Percentiles rank a stretch among this genome's conserved stretches.
These are phyloP conservation scores for Tapirus indicus DNA, from an alignment of 2,797 vertebrate species.

Conservation along the genomic window DNA sequence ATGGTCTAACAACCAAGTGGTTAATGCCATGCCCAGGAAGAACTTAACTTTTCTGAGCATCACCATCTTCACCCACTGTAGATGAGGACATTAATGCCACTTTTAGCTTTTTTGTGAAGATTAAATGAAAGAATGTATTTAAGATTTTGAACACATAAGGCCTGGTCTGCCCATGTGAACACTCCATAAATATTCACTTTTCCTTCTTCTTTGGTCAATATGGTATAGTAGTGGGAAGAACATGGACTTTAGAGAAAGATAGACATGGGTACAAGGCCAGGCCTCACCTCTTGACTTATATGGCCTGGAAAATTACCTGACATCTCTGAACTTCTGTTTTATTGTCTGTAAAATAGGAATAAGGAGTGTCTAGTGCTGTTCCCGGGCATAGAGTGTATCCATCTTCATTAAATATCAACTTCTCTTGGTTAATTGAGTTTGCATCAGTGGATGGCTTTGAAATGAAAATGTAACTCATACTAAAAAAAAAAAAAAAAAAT, in stretches of 20 bases:
- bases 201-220: neutral
- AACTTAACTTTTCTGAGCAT: neutral
- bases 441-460: neutral
- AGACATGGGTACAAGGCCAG: neutral
- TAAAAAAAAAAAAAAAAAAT: neutral
- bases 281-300: neutral
- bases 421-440: neutral
- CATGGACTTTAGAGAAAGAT: neutral
- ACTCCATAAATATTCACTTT: neutral
- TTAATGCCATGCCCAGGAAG: neutral
- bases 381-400: neutral
- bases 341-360: neutral
- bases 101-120: neutral
- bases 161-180: neutral
- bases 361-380: neutral
- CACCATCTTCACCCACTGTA: neutral
- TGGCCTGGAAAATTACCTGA: neutral
- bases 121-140: neutral
- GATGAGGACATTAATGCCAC: neutral
- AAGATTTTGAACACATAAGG: neutral
- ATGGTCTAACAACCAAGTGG: neutral
- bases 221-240: neutral
- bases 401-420: neutral
- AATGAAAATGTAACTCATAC: neutral
- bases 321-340: neutral